A percentile compares a stretch with the other conserved stretches of the same genome.
Evolutionary conservation across 2,888 invertebrate species (phyloP).

Genomic region (Aleiodes alternator): DNA sequence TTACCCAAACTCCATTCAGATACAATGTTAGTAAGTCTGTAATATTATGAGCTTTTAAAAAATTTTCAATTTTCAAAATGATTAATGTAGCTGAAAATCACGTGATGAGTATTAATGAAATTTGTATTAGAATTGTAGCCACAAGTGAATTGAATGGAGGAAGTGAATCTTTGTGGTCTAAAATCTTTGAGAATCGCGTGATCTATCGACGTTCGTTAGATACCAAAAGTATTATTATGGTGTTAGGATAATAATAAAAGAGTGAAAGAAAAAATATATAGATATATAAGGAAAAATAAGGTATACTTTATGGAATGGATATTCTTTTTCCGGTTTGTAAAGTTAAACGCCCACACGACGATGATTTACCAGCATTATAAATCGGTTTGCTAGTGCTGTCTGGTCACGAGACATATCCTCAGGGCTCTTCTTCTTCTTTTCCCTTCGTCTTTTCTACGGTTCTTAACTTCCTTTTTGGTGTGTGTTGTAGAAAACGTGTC

Average conservation of each 20-base stretch:
- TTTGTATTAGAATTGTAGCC: conserved; percentile 39
- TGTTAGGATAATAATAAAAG: conserved; percentile 35
- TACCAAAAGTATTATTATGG: conserved; percentile 16
- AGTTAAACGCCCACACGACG: conserved; percentile 57
- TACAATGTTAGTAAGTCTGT: too few relatives aligned
- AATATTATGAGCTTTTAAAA: neutral
- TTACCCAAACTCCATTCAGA: neutral
- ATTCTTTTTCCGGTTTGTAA: conserved; percentile 52
- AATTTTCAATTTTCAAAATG: conserved; percentile 16
- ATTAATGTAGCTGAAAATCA: conserved; percentile 50
- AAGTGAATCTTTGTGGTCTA: conserved; percentile 52
- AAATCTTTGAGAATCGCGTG: conserved; percentile 48
- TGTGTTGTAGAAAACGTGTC: conserved; percentile 57
- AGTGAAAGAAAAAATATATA: too few relatives aligned
- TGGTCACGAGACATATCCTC: conserved; percentile 30
- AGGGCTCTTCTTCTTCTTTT: conserved; percentile 35
- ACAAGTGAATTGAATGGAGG: conserved; percentile 59
- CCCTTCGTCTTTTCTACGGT: neutral
- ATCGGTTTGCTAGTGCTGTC: conserved; percentile 54
- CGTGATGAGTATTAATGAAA: conserved; percentile 50
- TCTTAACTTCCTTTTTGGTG: neutral
- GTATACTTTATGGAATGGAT: conserved; percentile 21
- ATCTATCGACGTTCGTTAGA: conserved; percentile 62
- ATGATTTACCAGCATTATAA: conserved; percentile 67
- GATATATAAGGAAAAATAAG: too few relatives aligned